These are phyloP conservation scores for Spinibarbus caldwelli DNA, from an alignment of 2,797 vertebrate species.

Conservation along the genomic window DNA sequence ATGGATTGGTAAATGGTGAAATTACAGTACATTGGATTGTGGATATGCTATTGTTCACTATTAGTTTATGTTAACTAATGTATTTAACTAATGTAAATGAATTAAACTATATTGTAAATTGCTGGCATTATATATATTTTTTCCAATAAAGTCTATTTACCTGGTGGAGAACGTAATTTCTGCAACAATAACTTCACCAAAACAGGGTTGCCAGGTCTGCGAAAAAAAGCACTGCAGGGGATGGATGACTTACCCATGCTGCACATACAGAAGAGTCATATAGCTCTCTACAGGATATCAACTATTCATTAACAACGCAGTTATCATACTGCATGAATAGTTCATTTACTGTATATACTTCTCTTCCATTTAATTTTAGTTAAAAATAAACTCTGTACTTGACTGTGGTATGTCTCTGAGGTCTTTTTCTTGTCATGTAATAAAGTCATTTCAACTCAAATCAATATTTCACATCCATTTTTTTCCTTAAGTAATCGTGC, in stretches of 20 bases:
- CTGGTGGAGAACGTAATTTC: neutral
- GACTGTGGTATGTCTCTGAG: neutral
- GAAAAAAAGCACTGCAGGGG: neutral
- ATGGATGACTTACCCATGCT: neutral
- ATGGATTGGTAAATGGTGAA: neutral
- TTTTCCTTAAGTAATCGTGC: neutral
- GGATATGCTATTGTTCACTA: neutral
- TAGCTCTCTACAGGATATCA: neutral
- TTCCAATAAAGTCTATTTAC: neutral
- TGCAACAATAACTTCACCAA: neutral
- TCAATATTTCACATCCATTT: constrained; percentile 12
- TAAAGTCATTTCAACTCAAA: neutral
- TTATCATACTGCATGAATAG: neutral
- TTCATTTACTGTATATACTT: neutral
- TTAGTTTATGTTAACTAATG: neutral
- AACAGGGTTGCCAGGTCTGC: too few species aligned
- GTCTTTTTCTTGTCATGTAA: neutral
- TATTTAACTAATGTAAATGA: too few species aligned
- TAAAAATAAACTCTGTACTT: neutral
- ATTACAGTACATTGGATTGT: neutral
- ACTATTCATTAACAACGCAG: too few species aligned
- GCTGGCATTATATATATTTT: neutral
- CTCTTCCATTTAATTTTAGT: neutral
- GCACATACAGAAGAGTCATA: constrained; percentile 20
- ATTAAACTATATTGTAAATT: too few species aligned